Evolutionary conservation across 2,797 vertebrate genomes (phyloP).

Genomic region (Pitangus sulphuratus): DNA sequence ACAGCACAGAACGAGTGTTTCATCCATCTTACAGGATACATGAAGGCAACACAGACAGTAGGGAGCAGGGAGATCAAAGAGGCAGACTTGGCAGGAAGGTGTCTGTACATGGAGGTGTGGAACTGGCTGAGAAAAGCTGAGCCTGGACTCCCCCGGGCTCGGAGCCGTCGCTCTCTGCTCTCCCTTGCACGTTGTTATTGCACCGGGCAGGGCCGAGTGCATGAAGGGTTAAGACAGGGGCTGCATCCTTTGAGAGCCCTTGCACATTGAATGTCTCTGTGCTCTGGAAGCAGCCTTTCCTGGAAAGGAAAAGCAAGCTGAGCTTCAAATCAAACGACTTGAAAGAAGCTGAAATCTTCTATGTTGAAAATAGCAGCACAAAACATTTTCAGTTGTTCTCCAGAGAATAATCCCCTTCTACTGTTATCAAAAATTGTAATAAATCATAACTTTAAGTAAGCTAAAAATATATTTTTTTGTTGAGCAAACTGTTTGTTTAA

Average conservation of each 20-base stretch:
- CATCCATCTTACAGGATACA: not conserved
- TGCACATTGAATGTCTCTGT: not conserved
- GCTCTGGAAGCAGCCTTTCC: not conserved
- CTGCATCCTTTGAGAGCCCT: not conserved
- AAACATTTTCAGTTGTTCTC: not conserved
- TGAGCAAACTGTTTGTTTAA: not conserved
- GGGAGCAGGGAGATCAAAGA: not conserved
- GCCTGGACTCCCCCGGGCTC: not conserved
- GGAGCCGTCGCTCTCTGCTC: accelerated
- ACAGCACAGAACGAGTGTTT: not conserved
- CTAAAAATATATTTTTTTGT: not conserved
- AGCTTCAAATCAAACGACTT: not conserved
- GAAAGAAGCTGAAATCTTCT: not conserved
- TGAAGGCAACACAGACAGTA: not conserved
- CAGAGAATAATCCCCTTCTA: not conserved
- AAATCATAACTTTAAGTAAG: not conserved
- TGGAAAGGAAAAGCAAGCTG: not conserved
- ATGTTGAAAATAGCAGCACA: not conserved
- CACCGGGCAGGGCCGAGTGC: not conserved
- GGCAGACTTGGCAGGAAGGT: not conserved
- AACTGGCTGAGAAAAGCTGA: not conserved
- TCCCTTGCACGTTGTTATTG: accelerated
- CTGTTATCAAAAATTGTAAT: not conserved
- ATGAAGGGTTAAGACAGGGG: not conserved
- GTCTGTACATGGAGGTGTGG: not conserved